Conservation (phyloP, 2,113 vertebrate species). For the Dasyornis broadbenti region DNA sequence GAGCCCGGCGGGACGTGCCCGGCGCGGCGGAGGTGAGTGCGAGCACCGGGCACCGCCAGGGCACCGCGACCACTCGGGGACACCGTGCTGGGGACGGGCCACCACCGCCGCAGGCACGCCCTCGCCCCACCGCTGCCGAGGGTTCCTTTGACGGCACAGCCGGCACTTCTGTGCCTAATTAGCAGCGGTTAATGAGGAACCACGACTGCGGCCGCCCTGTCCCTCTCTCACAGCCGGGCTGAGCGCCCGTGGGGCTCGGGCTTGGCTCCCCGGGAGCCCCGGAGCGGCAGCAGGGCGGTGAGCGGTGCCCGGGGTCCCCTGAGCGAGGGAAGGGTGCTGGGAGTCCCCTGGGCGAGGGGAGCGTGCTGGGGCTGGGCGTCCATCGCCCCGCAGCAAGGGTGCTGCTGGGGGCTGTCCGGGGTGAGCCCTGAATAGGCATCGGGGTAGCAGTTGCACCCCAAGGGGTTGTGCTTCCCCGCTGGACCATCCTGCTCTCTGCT, state of each 20-base stretch:
- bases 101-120: too few species aligned
- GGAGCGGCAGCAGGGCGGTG: background rate
- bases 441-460: background rate
- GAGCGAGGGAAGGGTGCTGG: background rate
- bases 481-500: background rate
- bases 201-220: accelerated
- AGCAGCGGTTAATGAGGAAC: background rate
- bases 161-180: background rate
- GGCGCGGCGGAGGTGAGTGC: conserved; percentile 5
- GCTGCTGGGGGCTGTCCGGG: background rate
- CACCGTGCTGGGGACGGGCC: background rate
- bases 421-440: background rate
- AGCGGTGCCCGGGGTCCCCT: background rate
- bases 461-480: too few species aligned
- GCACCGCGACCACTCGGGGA: background rate
- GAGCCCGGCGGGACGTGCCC: background rate
- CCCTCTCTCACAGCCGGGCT: background rate
- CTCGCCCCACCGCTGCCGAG: accelerated
- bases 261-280: background rate
- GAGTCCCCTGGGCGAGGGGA: background rate
- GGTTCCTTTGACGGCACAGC: background rate
- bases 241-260: background rate
- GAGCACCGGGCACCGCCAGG: background rate
- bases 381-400: accelerated
- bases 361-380: background rate